phyloP scores from a whole-genome alignment of 2,797 vertebrate species.

The Brachymystax lenok region DNA sequence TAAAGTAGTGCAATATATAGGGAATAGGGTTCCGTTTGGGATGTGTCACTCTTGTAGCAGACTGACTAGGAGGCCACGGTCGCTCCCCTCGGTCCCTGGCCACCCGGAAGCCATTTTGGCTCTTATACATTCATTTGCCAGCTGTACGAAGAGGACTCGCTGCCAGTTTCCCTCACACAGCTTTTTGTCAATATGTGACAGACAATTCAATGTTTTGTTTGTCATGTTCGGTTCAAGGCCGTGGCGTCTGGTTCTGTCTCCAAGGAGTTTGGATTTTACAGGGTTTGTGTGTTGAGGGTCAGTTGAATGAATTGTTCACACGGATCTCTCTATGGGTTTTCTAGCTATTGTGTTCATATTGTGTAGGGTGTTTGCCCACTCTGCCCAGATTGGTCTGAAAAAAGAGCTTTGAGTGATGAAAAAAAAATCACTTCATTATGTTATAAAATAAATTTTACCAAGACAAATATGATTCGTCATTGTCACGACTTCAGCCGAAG shows the following conservation, averaged over 20 bases:
- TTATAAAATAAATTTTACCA: too few relatives aligned
- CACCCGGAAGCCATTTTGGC: constrained; percentile 2
- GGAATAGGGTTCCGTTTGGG: not conserved
- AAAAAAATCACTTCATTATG: too few relatives aligned
- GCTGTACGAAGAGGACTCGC: not conserved
- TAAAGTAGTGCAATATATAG: too few relatives aligned
- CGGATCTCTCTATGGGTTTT: not conserved
- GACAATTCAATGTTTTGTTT: not conserved
- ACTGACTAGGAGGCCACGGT: not conserved
- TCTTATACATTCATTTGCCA: not conserved
- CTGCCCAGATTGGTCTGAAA: too few relatives aligned
- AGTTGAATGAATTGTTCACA: not conserved
- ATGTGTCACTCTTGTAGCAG: not conserved
- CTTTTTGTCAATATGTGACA: not conserved
- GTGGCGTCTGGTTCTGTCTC: not conserved
- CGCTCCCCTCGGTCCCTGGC: not conserved
- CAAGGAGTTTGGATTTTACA: not conserved
- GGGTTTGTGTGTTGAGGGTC: not conserved
- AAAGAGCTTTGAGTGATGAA: too few relatives aligned
- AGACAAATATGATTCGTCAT: too few relatives aligned
- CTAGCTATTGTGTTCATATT: not conserved
- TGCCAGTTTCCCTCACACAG: constrained; percentile 5
- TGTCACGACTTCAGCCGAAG: too few relatives aligned
- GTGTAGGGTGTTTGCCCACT: too few relatives aligned
- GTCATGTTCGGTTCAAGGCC: not conserved